Evolutionary conservation across 2,797 vertebrate species (phyloP), one percentile per base, ranked within the genome.

Genomic region (Argya squamiceps): DNA sequence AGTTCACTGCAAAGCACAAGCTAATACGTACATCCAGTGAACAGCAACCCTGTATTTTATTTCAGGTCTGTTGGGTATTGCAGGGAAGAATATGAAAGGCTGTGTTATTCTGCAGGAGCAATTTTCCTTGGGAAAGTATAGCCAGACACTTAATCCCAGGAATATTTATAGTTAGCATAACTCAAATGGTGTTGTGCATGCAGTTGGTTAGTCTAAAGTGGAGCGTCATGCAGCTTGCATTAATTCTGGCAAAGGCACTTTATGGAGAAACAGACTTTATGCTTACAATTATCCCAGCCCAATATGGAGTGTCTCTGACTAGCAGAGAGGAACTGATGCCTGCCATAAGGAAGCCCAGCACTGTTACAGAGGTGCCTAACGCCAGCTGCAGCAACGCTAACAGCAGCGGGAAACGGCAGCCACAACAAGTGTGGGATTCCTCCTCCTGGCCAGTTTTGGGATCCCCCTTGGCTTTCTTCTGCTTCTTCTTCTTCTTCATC

Each of bases 241-340:
- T 95, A 96, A 96, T 83, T 96, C 37, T 79, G 96, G 94, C 97
- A 95, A 83, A 96, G 94, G 96, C 94, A 84, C 96, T 92, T 73
- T 75, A 95, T 14, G 95, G 84, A 95, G 84, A 95, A 96, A 94
- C 94, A 89, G 97, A 89, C 95, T 95, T 27, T 82, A 97, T 98
- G 98, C 99, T 99, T 99, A 99, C 99, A 97, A 98, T 98, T 97
- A 99, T 99, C 96, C 99, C 99, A 97, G 99, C 99, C 99, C 99
- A 99, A 97, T 99, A 98, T 71, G 99, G 99, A 81, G 99, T 99
- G 98, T 99, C 99, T 97, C 99, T 98, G 98, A 98, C 97, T 96
- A 98, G 98, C 96, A 99, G 98, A 67, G 99, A 99, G 94, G 99
- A 97, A 97, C 99, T 99, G 98, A 98, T 84, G 97, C 98, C 97